These are phyloP conservation scores for Bombus confusus DNA, from an alignment of 1,140 invertebrate species.

Conservation along the genomic window DNA sequence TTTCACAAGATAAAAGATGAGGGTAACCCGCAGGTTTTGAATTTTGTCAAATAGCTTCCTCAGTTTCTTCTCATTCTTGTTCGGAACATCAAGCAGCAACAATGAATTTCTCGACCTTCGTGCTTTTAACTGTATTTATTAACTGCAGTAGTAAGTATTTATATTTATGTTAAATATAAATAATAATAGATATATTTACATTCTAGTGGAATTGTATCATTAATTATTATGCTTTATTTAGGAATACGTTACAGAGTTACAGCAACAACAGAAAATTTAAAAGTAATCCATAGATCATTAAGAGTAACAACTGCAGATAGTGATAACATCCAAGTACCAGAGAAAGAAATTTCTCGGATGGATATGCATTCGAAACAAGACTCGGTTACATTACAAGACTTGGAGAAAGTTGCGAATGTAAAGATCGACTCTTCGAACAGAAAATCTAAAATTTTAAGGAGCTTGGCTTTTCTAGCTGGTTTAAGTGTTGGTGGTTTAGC, in stretches of 20 bases:
- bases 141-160: constrained; percentile 53
- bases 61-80: constrained; percentile 60
- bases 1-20: constrained; percentile 59
- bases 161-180: not conserved
- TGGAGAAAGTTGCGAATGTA: not conserved
- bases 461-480: constrained; percentile 74
- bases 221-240: constrained; percentile 16
- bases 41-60: constrained; percentile 32
- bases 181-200: not conserved
- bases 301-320: not conserved
- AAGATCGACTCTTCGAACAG: constrained; percentile 18
- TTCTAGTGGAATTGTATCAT: not conserved
- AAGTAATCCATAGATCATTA: not conserved
- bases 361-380: not conserved
- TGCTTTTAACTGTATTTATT: constrained; percentile 25
- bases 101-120: constrained; percentile 48
- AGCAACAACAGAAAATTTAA: not conserved
- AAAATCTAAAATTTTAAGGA: constrained; percentile 68
- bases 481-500: constrained; percentile 67
- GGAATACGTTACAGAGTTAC: constrained; percentile 1
- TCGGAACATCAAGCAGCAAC: constrained; percentile 37
- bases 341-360: not conserved
- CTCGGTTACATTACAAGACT: not conserved
- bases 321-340: not conserved
- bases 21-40: constrained; percentile 63